Evolutionary conservation across 2,797 vertebrate genomes (phyloP).

Genomic region (Cyprinodon diabolis): DNA sequence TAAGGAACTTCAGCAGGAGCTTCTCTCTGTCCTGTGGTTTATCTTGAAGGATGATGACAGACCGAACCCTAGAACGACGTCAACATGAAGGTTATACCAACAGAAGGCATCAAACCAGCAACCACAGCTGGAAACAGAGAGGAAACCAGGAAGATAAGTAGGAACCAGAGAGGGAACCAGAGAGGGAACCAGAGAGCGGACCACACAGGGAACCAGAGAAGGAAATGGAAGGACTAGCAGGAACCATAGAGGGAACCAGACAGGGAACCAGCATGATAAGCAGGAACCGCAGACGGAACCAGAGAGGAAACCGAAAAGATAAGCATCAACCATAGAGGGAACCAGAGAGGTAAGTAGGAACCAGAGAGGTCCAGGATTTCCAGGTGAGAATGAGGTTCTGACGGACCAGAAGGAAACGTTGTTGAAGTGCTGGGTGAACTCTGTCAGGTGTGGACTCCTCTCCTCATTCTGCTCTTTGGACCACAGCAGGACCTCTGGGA

Average conservation of each 20-base stretch:
- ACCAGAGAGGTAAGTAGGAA: too few species aligned
- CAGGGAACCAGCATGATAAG: too few species aligned
- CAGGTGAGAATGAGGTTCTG: too few species aligned
- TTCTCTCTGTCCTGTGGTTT: slow-evolving; percentile 93
- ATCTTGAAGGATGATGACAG: slow-evolving; percentile 93
- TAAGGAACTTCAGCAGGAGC: slow-evolving; percentile 92
- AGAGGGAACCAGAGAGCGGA: too few species aligned
- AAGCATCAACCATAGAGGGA: too few species aligned
- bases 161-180: too few species aligned
- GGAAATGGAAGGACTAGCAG: too few species aligned
- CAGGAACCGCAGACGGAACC: too few species aligned
- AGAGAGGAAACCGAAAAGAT: too few species aligned
- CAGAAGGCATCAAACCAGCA: background rate
- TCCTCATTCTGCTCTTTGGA: slow-evolving; percentile 92
- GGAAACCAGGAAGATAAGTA: background rate
- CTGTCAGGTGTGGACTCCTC: slow-evolving; percentile 88
- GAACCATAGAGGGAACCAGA: background rate
- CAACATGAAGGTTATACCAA: too few species aligned
- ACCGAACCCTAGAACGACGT: slow-evolving; percentile 86
- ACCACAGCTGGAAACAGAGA: background rate
- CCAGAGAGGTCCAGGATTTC: too few species aligned
- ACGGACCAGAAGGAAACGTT: slow-evolving; percentile 93
- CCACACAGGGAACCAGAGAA: background rate
- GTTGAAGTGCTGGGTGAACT: slow-evolving; percentile 96
- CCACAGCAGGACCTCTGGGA: slow-evolving; percentile 88